Percentiles rank a stretch among this genome's conserved stretches.
These are phyloP conservation scores for Catharus ustulatus DNA, from an alignment of 2,797 vertebrate genomes.

Conservation along the genomic window DNA sequence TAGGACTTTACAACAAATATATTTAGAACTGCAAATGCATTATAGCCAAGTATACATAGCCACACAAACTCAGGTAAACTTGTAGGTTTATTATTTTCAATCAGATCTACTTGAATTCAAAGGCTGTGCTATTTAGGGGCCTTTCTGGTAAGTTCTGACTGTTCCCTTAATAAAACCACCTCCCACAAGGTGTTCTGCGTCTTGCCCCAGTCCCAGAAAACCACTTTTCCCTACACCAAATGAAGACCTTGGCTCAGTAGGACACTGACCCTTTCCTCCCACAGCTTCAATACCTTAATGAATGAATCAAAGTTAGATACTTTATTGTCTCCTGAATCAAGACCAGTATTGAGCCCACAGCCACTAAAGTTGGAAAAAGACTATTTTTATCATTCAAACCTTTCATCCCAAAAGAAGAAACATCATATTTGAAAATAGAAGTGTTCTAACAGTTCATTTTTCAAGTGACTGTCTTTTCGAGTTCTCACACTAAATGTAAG, in stretches of 20 bases:
- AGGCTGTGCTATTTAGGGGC: not conserved
- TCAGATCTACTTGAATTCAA: not conserved
- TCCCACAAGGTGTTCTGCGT: not conserved
- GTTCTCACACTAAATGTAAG: not conserved
- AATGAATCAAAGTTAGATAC: not conserved
- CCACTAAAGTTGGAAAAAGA: not conserved
- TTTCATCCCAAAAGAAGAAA: conserved; percentile 3
- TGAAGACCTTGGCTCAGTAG: not conserved
- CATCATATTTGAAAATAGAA: not conserved
- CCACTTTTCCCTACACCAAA: not conserved
- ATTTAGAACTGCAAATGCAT: not conserved
- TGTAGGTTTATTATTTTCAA: not conserved
- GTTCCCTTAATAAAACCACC: not conserved
- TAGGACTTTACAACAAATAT: not conserved
- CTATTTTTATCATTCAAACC: not conserved
- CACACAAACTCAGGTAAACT: not conserved
- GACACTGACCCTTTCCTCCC: not conserved
- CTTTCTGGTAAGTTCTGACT: not conserved
- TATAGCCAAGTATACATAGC: not conserved
- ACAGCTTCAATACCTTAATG: not conserved
- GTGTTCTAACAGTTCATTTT: conserved; percentile 22
- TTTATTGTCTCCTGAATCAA: not conserved
- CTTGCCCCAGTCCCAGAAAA: not conserved
- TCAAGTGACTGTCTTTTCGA: conserved; percentile 4
- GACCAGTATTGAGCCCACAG: not conserved